A percentile compares a stretch with the other conserved stretches of the same genome.
phyloP scores from a whole-genome alignment of 2,888 invertebrate species.

The Proisotoma minuta region DNA sequence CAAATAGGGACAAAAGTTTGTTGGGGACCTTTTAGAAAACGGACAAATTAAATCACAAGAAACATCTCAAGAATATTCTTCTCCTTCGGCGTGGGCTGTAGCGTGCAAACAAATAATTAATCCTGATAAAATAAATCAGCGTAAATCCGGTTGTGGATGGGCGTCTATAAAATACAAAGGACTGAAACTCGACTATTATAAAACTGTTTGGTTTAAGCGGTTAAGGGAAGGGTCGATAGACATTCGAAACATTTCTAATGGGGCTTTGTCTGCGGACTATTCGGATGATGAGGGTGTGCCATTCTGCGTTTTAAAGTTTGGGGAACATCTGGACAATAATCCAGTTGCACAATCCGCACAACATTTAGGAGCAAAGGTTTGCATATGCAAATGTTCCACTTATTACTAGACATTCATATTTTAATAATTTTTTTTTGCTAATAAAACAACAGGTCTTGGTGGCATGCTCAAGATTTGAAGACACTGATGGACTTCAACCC shows the following conservation, averaged over 20 bases:
- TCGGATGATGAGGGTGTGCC: slow-evolving; percentile 40
- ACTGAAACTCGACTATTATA: slow-evolving; percentile 78
- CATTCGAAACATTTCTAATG: slow-evolving; percentile 45
- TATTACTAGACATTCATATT: background rate
- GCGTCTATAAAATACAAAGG: slow-evolving; percentile 64
- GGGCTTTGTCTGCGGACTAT: slow-evolving; percentile 43
- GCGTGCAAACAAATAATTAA: slow-evolving; percentile 86
- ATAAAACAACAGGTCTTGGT: slow-evolving; percentile 43
- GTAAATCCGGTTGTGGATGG: slow-evolving; percentile 87
- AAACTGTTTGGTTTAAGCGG: slow-evolving; percentile 74
- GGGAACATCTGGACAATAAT: slow-evolving; percentile 45
- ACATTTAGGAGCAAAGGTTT: slow-evolving; percentile 46
- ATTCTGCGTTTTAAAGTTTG: slow-evolving; percentile 45
- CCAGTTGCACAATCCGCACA: slow-evolving; percentile 43
- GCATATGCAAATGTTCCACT: background rate
- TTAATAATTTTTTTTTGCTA: slow-evolving; percentile 1
- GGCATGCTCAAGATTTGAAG: slow-evolving; percentile 46
- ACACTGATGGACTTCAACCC: slow-evolving; percentile 65
- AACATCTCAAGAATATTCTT: slow-evolving; percentile 78
- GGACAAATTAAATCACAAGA: slow-evolving; percentile 86
- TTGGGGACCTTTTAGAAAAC: slow-evolving; percentile 76
- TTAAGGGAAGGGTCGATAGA: slow-evolving; percentile 49
- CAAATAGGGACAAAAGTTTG: slow-evolving; percentile 76
- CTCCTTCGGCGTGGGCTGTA: slow-evolving; percentile 89
- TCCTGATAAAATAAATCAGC: slow-evolving; percentile 66